These are phyloP conservation scores for Pentamera pediparva DNA, from an alignment of 53 echinoderm and acorn worm species.

Conservation along the genomic window DNA sequence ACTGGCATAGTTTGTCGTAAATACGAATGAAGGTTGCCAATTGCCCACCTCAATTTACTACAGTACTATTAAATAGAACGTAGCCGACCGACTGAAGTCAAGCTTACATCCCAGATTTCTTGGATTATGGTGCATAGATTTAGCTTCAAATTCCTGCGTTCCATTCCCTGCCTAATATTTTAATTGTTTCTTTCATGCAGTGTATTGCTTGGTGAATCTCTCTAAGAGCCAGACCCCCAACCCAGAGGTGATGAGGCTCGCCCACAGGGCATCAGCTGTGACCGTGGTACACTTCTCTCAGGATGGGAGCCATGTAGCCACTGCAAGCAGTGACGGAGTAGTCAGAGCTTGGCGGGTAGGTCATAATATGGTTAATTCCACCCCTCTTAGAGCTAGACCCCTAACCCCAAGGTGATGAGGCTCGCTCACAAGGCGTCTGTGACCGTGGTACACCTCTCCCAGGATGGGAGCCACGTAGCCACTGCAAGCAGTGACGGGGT, in stretches of 20 bases:
- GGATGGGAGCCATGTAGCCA: slow-evolving; percentile 61
- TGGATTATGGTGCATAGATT: too few species aligned
- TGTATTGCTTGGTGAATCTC: slow-evolving; percentile 63
- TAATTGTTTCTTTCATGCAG: slow-evolving; percentile 28
- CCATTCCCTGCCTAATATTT: neutral
- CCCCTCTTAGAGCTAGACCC: slow-evolving; percentile 58
- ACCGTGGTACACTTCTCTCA: slow-evolving; percentile 57
- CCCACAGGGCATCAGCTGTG: slow-evolving; percentile 72
- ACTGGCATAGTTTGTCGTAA: too few species aligned
- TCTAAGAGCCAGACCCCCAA: slow-evolving; percentile 68
- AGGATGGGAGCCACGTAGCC: slow-evolving; percentile 59
- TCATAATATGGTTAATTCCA: neutral
- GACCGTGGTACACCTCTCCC: slow-evolving; percentile 55
- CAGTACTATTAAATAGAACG: too few species aligned
- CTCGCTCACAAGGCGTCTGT: slow-evolving; percentile 76
- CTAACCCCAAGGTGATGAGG: slow-evolving; percentile 9
- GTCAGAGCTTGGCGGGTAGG: slow-evolving; percentile 85
- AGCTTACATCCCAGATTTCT: too few species aligned
- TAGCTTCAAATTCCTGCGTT: too few species aligned
- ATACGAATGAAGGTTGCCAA: too few species aligned
- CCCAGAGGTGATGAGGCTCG: slow-evolving; percentile 84
- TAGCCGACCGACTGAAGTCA: too few species aligned
- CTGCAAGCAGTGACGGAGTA: slow-evolving; percentile 57
- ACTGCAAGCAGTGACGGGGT: slow-evolving; percentile 61
- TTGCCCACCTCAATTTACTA: too few species aligned